Evolutionary conservation across 2,113 vertebrate species (phyloP), one percentile per base, ranked within the genome.

Genomic region (Anolis sagrei): DNA sequence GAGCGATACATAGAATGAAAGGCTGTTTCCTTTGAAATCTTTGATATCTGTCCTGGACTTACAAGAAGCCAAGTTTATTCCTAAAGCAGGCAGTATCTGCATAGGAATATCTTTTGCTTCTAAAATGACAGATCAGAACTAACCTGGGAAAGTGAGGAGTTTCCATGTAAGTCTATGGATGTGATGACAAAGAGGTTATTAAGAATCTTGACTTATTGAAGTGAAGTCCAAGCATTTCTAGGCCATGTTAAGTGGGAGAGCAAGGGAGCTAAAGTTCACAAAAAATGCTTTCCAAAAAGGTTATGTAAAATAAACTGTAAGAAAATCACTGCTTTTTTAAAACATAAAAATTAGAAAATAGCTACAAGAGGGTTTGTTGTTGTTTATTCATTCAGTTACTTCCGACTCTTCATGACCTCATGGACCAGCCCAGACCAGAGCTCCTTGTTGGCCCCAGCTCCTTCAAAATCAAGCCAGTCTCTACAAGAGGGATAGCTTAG

Each of bases 21-120:
- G 64, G 76, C 83, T 79, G 64, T 70, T 85, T 79, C 76, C 76
- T 85, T 85, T 85, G 76, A 79, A 85, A 85, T 54, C 68, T 54
- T 85, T 85, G 83, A 79, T 70, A 85, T 70, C 76, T 79, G 19
- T 69, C 66, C 76, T 79, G 32, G 76, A 49, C 82, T 76, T 83
- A 66, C 73, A 83, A 79, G 76, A 72, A 85, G 76, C 66, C 34
- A 39, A 70, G 32, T 72, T 85, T 78, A 58, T 32, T 79, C 64
- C 76, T 58, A 78, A 61, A 51, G 83, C 51, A 79, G 49, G 76
- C 76, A 70, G 25, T 66, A 69, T 70, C 48, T 78, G 36, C 54
- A 36, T 64, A 70, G 64, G 32, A 79, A 85, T 49, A 70, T 78
- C 66, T 49, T 85, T 23, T 78, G 34, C 51, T 85, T 85, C 83